Percentiles rank a stretch among this genome's conserved stretches.
phyloP scores from a whole-genome alignment of 2,888 invertebrate genomes.

The Hirudinaria manillensis region DNA sequence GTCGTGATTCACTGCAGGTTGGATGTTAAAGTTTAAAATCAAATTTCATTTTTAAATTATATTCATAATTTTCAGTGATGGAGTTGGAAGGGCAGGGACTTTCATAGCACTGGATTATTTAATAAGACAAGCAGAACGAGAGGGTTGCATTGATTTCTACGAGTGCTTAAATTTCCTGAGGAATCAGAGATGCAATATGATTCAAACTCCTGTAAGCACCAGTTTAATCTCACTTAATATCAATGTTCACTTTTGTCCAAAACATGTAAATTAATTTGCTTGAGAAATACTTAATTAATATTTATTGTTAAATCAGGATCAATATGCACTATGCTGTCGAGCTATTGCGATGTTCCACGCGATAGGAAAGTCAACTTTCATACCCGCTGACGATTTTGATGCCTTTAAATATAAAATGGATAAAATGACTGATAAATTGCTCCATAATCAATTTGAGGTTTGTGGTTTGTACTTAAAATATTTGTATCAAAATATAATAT shows the following conservation, averaged over 20 bases:
- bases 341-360: not conserved
- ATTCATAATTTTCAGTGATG: constrained; percentile 37
- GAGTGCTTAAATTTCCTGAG: constrained; percentile 41
- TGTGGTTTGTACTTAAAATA: not conserved
- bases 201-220: constrained; percentile 42
- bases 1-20: constrained; percentile 2
- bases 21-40: not conserved
- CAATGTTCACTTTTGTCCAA: too few relatives aligned
- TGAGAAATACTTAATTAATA: too few relatives aligned
- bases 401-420: not conserved
- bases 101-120: constrained; percentile 44
- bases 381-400: not conserved
- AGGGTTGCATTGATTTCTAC: constrained; percentile 41
- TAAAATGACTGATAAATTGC: not conserved
- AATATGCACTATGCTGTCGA: not conserved
- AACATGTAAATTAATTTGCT: too few relatives aligned
- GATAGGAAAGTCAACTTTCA: not conserved
- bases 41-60: too few relatives aligned
- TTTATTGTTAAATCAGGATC: not conserved
- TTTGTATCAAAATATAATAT: not conserved
- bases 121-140: constrained; percentile 41
- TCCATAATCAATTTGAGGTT: not conserved
- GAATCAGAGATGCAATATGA: constrained; percentile 44
- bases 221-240: not conserved
- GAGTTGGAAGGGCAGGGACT: constrained; percentile 45